Base-by-base conservation (phyloP, 2,113 vertebrate species). In the Anarrhichthys ocellatus region DNA sequence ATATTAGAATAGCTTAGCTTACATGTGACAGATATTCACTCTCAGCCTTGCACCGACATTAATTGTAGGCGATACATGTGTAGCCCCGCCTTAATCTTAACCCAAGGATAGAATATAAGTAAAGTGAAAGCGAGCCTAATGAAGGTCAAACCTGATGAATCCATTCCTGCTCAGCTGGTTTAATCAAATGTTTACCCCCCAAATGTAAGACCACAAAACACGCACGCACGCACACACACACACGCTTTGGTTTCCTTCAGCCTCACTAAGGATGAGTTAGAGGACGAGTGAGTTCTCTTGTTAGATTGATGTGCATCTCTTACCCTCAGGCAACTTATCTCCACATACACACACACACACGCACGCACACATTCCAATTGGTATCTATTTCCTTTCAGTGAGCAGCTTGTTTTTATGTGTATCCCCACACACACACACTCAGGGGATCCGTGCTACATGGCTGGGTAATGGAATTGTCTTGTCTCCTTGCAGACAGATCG, bases 391-490 rank as follows among this genome's bases (percentile, higher is more conserved):
- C 65, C 69, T 73, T 80, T 87, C 76, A 73, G 84, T 82, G 38
- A 78, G 73, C 78, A 74, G 62, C 61, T 87, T 84, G 69, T 82
- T 83, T 91, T 84, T 71, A 63, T 86, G 76, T 56, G 62, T 81
- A 70, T 54, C 50, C 34, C 10, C 66, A 63, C 46, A 62, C 10
- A 34, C 67, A 71, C 80, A 62, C 58, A 79, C 89, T 76, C 90
- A 52, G 62, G 91, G 90, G 91, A 89, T 62, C 75, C 56, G 22
- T 74, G 87, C 90, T 91, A 82, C 88, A 92, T 88, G 29, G 54
- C 80, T 63, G 76, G 85, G 66, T 94, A 92, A 94, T 94, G 91
- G 88, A 92, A 92, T 92, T 92, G 89, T 91, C 89, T 91, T 85
- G 90, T 91, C 87, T 90, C 81, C 64, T 85, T 32, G 64, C 91